These are phyloP conservation scores for Drosophila mimetica DNA, from an alignment of 2,888 invertebrate species.

Conservation along the genomic window DNA sequence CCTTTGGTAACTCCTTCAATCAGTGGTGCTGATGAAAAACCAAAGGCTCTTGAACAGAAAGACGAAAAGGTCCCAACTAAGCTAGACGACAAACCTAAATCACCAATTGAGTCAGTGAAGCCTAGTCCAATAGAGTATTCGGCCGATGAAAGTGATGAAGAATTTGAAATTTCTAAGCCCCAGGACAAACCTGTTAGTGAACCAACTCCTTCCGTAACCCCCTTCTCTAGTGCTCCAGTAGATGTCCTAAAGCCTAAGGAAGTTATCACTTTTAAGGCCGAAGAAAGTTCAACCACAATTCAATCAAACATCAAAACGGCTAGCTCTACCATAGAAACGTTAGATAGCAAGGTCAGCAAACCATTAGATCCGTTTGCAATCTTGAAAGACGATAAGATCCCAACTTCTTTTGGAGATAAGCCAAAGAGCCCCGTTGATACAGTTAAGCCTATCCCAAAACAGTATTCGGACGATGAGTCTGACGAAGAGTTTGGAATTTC, in stretches of 20 bases:
- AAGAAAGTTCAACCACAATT: neutral
- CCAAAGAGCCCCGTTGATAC: conserved; percentile 7
- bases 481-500: too few relatives aligned
- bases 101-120: neutral
- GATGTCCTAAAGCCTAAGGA: neutral
- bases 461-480: conserved; percentile 22
- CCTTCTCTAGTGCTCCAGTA: neutral
- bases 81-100: conserved; percentile 11
- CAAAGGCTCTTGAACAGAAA: conserved; percentile 2
- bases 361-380: neutral
- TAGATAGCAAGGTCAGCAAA: neutral
- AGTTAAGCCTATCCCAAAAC: conserved; percentile 16
- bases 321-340: neutral
- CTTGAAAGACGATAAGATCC: neutral
- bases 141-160: conserved; percentile 8
- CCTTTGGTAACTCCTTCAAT: neutral
- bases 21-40: neutral
- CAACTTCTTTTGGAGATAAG: neutral
- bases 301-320: neutral
- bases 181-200: neutral
- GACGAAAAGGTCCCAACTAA: conserved; percentile 2
- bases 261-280: neutral
- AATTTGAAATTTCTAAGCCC: neutral
- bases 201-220: neutral
- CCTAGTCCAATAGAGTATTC: neutral